Percentiles rank a stretch among this genome's conserved stretches.
Evolutionary conservation across 2,797 vertebrate species (phyloP).

Genomic region (Trachops cirrhosus): DNA sequence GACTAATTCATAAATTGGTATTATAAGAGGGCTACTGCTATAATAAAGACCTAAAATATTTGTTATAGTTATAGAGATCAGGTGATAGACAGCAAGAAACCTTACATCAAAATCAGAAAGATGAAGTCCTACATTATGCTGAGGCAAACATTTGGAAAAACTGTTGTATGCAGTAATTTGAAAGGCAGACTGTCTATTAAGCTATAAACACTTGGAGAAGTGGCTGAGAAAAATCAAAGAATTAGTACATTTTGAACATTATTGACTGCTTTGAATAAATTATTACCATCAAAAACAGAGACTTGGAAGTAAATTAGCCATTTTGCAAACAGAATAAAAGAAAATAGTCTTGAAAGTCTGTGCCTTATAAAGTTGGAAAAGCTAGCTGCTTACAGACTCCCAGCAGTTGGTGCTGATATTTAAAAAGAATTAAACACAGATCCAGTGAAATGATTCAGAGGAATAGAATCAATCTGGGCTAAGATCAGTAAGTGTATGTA

Average conservation of each 20-base stretch:
- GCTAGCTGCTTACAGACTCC: not conserved
- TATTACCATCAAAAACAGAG: not conserved
- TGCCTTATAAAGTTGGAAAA: not conserved
- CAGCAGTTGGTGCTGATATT: not conserved
- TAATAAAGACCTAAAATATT: not conserved
- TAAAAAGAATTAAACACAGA: not conserved
- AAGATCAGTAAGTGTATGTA: not conserved
- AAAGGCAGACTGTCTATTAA: not conserved
- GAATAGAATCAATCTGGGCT: not conserved
- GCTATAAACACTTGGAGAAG: not conserved
- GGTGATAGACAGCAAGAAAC: not conserved
- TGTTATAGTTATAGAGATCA: not conserved
- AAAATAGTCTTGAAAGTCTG: not conserved
- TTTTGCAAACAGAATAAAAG: constrained; percentile 14
- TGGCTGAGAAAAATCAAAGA: not conserved
- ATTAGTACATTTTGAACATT: not conserved
- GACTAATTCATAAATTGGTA: not conserved
- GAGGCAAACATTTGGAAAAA: not conserved
- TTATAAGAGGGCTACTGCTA: not conserved
- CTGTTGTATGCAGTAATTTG: not conserved
- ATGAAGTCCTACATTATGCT: not conserved
- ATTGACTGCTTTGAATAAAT: not conserved
- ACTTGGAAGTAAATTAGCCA: not conserved
- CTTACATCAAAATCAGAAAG: not conserved
- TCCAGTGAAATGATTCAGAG: not conserved